These are phyloP conservation scores for Coturnix japonica DNA, from an alignment of 2,113 vertebrate species.

Conservation along the genomic window DNA sequence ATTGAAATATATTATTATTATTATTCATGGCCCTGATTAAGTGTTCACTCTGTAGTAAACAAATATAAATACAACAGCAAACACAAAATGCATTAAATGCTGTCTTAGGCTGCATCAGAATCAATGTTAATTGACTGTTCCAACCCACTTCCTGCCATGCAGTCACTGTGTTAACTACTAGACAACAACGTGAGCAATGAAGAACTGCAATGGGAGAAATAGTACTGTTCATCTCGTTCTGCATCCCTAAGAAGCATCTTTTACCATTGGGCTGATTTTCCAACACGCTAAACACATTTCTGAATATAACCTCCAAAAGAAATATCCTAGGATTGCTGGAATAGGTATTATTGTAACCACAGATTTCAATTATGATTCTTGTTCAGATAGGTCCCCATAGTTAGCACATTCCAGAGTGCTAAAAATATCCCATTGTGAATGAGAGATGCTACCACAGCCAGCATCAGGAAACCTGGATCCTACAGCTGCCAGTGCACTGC, in stretches of 20 bases:
- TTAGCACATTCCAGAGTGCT: not conserved
- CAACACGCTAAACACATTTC: not conserved
- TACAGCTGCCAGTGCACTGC: rapidly evolving
- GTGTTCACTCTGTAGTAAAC: not conserved
- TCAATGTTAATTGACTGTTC: not conserved
- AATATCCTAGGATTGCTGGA: not conserved
- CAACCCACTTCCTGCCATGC: not conserved
- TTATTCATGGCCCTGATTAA: not conserved
- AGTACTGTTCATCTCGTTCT: not conserved
- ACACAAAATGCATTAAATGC: not conserved
- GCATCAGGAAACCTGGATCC: not conserved
- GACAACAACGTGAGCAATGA: not conserved
- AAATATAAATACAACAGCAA: not conserved
- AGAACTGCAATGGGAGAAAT: not conserved
- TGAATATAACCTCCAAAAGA: not conserved
- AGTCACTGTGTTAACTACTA: not conserved
- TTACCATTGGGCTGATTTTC: not conserved
- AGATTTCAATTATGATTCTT: not conserved
- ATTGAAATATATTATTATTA: not conserved
- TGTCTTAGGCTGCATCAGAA: not conserved
- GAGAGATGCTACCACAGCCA: not conserved
- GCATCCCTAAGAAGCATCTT: not conserved
- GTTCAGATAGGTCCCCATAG: not conserved
- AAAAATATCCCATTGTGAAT: not conserved
- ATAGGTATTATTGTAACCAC: not conserved